These are phyloP conservation scores for Encarsia formosa DNA, from an alignment of 2,888 invertebrate genomes.

Conservation along the genomic window DNA sequence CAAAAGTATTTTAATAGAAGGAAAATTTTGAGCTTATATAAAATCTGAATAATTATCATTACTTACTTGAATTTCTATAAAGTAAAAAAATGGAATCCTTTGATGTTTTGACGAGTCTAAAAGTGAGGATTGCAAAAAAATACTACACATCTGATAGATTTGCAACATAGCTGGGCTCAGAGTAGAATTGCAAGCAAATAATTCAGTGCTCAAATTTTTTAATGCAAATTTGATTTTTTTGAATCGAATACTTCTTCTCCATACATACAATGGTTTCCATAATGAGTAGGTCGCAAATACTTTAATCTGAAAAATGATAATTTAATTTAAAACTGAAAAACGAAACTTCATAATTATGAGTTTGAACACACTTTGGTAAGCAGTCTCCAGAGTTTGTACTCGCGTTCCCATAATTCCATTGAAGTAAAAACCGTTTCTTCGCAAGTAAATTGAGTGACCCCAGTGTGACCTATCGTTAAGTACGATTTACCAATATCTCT, in stretches of 20 bases:
- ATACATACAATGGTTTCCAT: slow-evolving; percentile 79
- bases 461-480: slow-evolving; percentile 76
- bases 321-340: background rate
- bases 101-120: slow-evolving; percentile 56
- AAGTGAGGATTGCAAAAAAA: slow-evolving; percentile 62
- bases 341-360: background rate
- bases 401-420: slow-evolving; percentile 74
- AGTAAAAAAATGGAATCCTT: slow-evolving; percentile 62
- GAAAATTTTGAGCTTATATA: no score
- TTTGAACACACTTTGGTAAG: slow-evolving; percentile 61
- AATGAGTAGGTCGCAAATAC: slow-evolving; percentile 65
- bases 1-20: background rate
- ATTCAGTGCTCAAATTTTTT: slow-evolving; percentile 60
- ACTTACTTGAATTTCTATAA: slow-evolving; percentile 65
- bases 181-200: slow-evolving; percentile 71
- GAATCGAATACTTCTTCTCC: slow-evolving; percentile 70
- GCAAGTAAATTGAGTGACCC: slow-evolving; percentile 71
- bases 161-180: slow-evolving; percentile 68
- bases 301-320: slow-evolving; percentile 55
- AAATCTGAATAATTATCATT: no score
- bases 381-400: slow-evolving; percentile 74
- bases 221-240: slow-evolving; percentile 64
- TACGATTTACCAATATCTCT: slow-evolving; percentile 65
- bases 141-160: slow-evolving; percentile 65
- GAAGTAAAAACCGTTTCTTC: slow-evolving; percentile 76